Base-by-base conservation (phyloP, 2,888 invertebrate species). In the Rhagonycha fulva region DNA sequence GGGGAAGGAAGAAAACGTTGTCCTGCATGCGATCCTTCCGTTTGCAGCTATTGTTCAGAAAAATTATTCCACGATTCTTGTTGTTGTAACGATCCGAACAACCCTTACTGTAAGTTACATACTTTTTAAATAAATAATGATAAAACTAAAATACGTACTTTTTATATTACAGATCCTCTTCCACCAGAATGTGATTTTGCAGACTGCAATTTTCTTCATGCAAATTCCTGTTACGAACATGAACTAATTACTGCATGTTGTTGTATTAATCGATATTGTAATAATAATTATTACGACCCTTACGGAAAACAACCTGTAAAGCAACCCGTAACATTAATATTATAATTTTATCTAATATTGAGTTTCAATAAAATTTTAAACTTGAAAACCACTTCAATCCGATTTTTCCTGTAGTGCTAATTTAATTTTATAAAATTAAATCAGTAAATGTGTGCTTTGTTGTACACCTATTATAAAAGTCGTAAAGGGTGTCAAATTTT, bases 31-130 rank as follows among this genome's bases (percentile, higher is more conserved):
- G 95, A 95, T 84, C 92, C 93, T 0, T 94, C 94, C 0, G 94
- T 95, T 4, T 94, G 92, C 86, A 91, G 92, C 81, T 95, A 95
- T 86, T 95, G 95, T 84, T 92, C 91, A 0, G 91, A 93, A 76
- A 95, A 94, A 87, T 89, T 94, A 75, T 89, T 92, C 4, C 94
- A 95, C 82, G 95, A 95, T 84, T 91, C 94, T 0, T 95, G 95
- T 84, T 95, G 95, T 84, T 95, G 95, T 82, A 90, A 91, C 80
- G 88, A 90, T 83, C 87, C 88, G 5, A 84, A 87, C 78, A 85
- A 85, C 77, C 86, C 86, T 26, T 88, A 89, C 70, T 89, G 90
- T 90, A 86, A 84, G 85, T 80, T 63, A 61, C n/a, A 47, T 47
- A 30, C 28, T 9, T 14, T 60, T 26, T 32, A 67, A 30, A 60